Evolutionary conservation across 2,888 invertebrate species (phyloP), one percentile per base, ranked within the genome.

Genomic region (Tethea ocularis): DNA sequence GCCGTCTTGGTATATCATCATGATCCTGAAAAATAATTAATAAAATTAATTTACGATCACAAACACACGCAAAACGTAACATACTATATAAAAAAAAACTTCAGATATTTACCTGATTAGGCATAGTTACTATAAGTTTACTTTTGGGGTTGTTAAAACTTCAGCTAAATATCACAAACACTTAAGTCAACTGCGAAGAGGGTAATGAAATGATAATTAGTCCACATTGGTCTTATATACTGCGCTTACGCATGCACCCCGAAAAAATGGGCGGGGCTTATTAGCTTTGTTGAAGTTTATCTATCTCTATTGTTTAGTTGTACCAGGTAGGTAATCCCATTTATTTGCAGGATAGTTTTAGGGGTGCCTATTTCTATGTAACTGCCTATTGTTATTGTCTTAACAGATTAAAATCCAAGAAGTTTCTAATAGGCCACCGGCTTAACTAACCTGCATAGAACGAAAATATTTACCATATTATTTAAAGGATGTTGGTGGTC

Each of bases 231-330:
- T 36, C 33, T 56, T 60, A 51, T 46, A 58, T 67, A 67, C 64
- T 61, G 67, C 64, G 67, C 10, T 10, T 41, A 46, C 68, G 67
- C 70, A 63, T 29, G 57, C 23, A 55, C 57, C 59, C 57, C 56
- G 10, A 41, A 57, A 57, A 59, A 20, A 60, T 53, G 64, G 67
- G 68, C 3, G 67, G 72, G 52, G 62, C 17, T 52, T 56, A 8
- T 8, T 20, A 10, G 8, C 20, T 46, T 46, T 2, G 46, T 20
- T 20, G 10, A 17, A 46, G 46, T 20, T 46, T 46, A 20, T 20
- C 41, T 41, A 41, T 38, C 3, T 15, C 46, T 46, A 46, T 46
- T 46, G 46, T 46, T 46, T 46, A n/a, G 10, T 10, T 46, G 2
- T 46, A 5, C 10, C 46, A 20, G 46, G 46, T 46, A 46, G 20